Conservation (phyloP, 1,140 invertebrate species). For the Plectus sambesii region DNA sequence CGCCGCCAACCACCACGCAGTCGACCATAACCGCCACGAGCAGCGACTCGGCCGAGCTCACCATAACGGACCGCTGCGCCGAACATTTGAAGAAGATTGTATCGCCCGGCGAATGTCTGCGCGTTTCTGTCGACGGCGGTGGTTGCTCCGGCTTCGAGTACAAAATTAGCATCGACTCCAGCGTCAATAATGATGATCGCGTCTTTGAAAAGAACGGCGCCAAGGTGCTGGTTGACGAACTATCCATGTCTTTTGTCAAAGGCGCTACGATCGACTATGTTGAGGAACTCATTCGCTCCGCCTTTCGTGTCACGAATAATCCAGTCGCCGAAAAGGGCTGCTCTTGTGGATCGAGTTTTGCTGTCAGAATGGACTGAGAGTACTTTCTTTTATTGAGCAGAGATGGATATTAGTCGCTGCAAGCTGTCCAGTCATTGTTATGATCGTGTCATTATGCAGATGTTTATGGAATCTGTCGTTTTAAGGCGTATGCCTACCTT, state of each 20-base stretch:
- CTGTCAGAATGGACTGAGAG: slow-evolving; percentile 81
- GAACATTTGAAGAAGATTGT: slow-evolving; percentile 64
- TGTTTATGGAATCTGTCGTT: slow-evolving; percentile 11
- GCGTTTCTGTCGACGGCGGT: slow-evolving; percentile 79
- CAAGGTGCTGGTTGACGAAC: slow-evolving; percentile 74
- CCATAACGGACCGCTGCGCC: slow-evolving; percentile 58
- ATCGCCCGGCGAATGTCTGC: slow-evolving; percentile 54
- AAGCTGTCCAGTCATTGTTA: slow-evolving; percentile 12
- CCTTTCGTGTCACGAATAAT: slow-evolving; percentile 85
- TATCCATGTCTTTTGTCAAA: slow-evolving; percentile 49
- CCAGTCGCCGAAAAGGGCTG: slow-evolving; percentile 93
- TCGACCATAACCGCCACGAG: no score
- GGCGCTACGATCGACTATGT: slow-evolving; percentile 82
- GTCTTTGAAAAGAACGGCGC: slow-evolving; percentile 71
- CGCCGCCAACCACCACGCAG: no score
- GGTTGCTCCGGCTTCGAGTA: slow-evolving; percentile 99
- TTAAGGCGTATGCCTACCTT: slow-evolving; percentile 17
- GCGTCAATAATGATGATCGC: slow-evolving; percentile 68
- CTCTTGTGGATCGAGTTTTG: slow-evolving; percentile 94
- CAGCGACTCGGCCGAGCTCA: no score
- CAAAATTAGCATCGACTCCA: slow-evolving; percentile 66
- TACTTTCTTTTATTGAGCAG: slow-evolving; percentile 52
- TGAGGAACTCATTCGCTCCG: slow-evolving; percentile 79
- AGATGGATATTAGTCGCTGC: slow-evolving; percentile 21
- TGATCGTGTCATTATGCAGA: neutral